These are phyloP conservation scores for Patella pellucida DNA, from an alignment of 2,888 invertebrate genomes.

Conservation along the genomic window DNA sequence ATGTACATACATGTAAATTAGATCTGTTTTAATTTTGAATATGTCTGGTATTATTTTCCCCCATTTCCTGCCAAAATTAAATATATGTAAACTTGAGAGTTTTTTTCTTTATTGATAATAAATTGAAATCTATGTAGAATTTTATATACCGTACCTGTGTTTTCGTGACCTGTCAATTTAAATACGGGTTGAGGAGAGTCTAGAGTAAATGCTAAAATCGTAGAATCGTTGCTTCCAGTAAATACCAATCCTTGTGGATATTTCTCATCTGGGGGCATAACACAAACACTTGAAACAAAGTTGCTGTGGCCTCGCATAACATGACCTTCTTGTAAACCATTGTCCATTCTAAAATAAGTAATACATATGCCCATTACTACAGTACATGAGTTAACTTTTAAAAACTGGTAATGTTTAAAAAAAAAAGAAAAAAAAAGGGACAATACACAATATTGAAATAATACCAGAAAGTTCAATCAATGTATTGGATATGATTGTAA, in stretches of 20 bases:
- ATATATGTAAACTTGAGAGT: too few species aligned
- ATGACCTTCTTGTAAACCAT: slow-evolving; percentile 46
- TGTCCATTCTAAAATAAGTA: slow-evolving; percentile 14
- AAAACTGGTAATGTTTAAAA: not conserved
- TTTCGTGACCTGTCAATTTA: slow-evolving; percentile 77
- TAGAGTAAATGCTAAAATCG: slow-evolving; percentile 84
- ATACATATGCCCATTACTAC: not conserved
- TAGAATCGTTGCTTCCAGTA: slow-evolving; percentile 90
- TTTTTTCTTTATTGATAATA: too few species aligned
- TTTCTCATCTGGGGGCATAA: slow-evolving; percentile 79
- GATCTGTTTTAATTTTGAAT: too few species aligned
- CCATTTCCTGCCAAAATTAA: too few species aligned
- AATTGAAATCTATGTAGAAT: too few species aligned
- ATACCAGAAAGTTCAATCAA: too few species aligned
- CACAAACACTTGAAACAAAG: slow-evolving; percentile 87
- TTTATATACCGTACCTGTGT: slow-evolving; percentile 52
- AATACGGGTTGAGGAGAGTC: slow-evolving; percentile 80
- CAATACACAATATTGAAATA: too few species aligned
- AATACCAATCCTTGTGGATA: slow-evolving; percentile 85
- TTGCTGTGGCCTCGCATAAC: slow-evolving; percentile 81
- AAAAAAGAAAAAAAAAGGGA: too few species aligned
- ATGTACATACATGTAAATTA: too few species aligned
- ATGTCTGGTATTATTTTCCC: too few species aligned
- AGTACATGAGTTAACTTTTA: not conserved
- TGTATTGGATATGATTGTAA: too few species aligned